Conservation (phyloP, 2,797 vertebrate species). For the Hippopotamyrus pictus region DNA sequence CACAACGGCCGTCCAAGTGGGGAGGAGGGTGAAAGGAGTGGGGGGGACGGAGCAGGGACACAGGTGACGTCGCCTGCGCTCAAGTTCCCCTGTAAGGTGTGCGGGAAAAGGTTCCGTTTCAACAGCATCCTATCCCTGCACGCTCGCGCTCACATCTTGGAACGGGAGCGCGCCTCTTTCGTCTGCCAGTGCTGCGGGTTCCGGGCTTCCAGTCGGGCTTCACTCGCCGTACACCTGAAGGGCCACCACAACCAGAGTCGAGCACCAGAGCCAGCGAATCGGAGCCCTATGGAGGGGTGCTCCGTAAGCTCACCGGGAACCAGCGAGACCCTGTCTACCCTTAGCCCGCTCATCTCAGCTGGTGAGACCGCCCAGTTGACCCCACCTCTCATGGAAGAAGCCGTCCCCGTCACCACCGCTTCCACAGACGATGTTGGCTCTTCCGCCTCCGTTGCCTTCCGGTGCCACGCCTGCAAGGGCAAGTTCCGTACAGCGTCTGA, state of each 20-base stretch:
- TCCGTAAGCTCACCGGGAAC: constrained; percentile 34
- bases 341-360: constrained; percentile 60
- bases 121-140: constrained; percentile 89
- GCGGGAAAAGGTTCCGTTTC: constrained; percentile 87
- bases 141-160: constrained; percentile 76
- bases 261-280: constrained; percentile 50
- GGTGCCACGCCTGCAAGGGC: constrained; percentile 85
- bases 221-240: constrained; percentile 50
- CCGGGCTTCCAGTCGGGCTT: constrained; percentile 59
- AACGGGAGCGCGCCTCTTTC: constrained; percentile 58
- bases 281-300: constrained; percentile 56
- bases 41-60: constrained; percentile 45
- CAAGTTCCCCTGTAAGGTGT: constrained; percentile 80
- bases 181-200: constrained; percentile 54
- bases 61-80: constrained; percentile 30
- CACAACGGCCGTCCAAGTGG: constrained; percentile 57
- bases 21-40: constrained; percentile 52
- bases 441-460: constrained; percentile 60
- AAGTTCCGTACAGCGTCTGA: constrained; percentile 86
- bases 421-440: constrained; percentile 16
- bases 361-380: constrained; percentile 40
- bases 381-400: constrained; percentile 36
- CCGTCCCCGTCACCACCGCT: constrained; percentile 22
- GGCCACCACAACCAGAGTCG: constrained; percentile 44
- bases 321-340: constrained; percentile 30